phyloP scores from a whole-genome alignment of 2,113 vertebrate genomes.

The Protobothrops flavoviridis region DNA sequence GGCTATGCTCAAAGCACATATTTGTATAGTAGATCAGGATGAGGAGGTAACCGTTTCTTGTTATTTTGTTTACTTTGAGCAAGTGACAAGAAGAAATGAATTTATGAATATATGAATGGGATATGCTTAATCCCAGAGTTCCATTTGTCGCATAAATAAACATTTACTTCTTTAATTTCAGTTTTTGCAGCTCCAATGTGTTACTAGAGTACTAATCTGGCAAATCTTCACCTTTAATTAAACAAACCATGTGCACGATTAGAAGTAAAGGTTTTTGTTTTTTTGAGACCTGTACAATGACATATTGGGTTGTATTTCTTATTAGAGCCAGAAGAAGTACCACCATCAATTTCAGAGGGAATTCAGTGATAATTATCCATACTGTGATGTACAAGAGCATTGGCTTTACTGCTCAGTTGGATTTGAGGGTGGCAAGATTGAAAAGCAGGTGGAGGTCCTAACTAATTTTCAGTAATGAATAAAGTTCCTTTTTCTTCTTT shows the following conservation, averaged over 20 bases:
- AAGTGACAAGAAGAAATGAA: neutral
- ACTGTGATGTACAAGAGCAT: fast-evolving
- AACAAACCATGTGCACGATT: neutral
- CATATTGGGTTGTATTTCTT: neutral
- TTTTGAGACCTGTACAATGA: neutral
- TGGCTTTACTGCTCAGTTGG: neutral
- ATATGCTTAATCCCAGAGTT: neutral
- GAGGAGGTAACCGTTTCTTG: neutral
- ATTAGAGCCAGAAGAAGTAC: neutral
- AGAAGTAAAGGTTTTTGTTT: neutral
- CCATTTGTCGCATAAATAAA: neutral
- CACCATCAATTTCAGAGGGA: neutral
- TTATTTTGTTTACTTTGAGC: neutral
- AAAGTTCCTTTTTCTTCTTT: neutral
- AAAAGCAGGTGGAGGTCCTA: neutral
- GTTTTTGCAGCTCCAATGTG: neutral
- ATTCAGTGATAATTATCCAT: neutral
- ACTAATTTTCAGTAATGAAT: neutral
- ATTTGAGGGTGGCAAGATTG: neutral
- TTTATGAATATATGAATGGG: neutral
- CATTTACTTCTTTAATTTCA: neutral
- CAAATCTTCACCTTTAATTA: neutral
- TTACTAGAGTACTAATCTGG: neutral
- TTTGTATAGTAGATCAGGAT: neutral
- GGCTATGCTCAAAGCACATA: neutral